These are phyloP conservation scores for Drosophila koepferae DNA, from an alignment of 2,888 invertebrate genomes.

Conservation along the genomic window DNA sequence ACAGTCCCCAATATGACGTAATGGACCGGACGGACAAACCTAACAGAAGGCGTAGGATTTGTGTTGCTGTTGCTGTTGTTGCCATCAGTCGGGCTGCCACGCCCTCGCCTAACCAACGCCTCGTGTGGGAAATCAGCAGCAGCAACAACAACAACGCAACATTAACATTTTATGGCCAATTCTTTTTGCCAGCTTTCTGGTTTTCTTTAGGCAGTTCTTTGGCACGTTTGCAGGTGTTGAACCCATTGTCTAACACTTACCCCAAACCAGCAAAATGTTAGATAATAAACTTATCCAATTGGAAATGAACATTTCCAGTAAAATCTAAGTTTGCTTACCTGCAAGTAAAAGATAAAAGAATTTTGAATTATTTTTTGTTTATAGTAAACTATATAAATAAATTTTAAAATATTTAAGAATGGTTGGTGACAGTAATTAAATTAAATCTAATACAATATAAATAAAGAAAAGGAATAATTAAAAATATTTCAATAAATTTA, in stretches of 20 bases:
- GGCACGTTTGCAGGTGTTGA: conserved; percentile 52
- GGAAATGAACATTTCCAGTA: conserved; percentile 18
- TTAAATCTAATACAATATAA: neutral
- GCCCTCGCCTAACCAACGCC: conserved; percentile 52
- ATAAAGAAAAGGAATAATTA: neutral
- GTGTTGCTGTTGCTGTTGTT: conserved; percentile 17
- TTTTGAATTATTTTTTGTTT: conserved; percentile 30
- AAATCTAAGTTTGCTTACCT: conserved; percentile 54
- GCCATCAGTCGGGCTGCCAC: conserved; percentile 47
- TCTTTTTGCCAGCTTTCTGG: conserved; percentile 56
- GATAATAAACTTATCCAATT: conserved; percentile 43
- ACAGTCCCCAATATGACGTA: conserved; percentile 59
- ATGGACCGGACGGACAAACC: conserved; percentile 38
- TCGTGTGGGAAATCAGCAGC: conserved; percentile 61
- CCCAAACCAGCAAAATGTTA: conserved; percentile 34
- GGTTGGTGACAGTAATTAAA: neutral
- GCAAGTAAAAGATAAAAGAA: conserved; percentile 43
- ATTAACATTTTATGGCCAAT: conserved; percentile 73
- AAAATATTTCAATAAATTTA: neutral
- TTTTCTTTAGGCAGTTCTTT: conserved; percentile 52
- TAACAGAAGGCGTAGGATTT: conserved; percentile 67
- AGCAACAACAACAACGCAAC: conserved; percentile 17
- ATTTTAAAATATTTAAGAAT: neutral
- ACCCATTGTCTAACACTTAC: conserved; percentile 45
- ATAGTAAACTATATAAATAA: neutral